These are phyloP conservation scores for Heliconius erato DNA, from an alignment of 2,888 invertebrate species.

Conservation along the genomic window DNA sequence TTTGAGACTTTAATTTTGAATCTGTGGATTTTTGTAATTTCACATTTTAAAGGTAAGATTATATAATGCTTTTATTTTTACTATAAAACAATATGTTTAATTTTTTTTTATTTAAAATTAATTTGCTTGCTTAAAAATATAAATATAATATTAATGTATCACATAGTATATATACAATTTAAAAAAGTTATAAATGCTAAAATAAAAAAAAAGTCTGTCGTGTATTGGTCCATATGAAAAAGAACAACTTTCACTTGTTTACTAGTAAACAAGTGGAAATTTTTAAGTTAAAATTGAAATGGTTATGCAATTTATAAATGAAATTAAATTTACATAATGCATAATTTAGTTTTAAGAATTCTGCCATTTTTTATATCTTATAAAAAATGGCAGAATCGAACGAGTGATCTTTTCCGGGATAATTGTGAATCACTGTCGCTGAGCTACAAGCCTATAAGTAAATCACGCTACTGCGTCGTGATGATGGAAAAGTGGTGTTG, in stretches of 20 bases:
- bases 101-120: not conserved
- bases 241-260: slow-evolving; percentile 7
- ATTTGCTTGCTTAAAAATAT: no score
- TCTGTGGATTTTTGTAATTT: slow-evolving; percentile 18
- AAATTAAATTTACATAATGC: no score
- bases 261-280: not conserved
- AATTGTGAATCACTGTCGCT: not conserved
- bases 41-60: slow-evolving; percentile 13
- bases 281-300: not conserved
- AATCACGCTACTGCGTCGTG: slow-evolving; percentile 4
- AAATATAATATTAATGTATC: no score
- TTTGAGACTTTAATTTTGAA: slow-evolving; percentile 13
- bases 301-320: not conserved
- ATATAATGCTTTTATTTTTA: not conserved
- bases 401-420: not conserved
- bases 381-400: not conserved
- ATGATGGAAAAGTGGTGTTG: not conserved
- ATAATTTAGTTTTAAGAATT: no score
- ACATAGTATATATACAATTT: not conserved
- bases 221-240: not conserved
- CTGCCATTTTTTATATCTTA: no score
- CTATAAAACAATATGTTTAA: not conserved
- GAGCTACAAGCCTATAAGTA: not conserved
- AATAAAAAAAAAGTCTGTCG: not conserved
- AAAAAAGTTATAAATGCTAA: not conserved